Evolutionary conservation across 2,888 invertebrate species (phyloP), one percentile per base, ranked within the genome.

Genomic region (Agonopterix heracliana): DNA sequence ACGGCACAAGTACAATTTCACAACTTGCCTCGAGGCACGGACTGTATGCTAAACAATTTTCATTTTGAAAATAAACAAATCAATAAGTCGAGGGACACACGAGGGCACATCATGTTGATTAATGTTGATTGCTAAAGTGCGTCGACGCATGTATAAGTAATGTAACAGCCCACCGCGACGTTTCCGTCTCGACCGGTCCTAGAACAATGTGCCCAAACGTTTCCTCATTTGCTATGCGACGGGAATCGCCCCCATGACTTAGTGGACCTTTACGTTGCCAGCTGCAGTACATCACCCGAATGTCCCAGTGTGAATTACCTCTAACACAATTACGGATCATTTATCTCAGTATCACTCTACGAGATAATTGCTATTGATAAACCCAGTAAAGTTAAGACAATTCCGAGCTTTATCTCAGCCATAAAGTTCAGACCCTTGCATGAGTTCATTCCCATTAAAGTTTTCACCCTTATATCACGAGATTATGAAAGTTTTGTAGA

Each of bases 81-180:
- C 80, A 79, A 71, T 74, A 64, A 66, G 63, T 67, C 61, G 70
- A 69, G 66, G 63, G 71, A 77, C 80, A 80, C 81, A 76, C 72
- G 73, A 74, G 71, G 72, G 77, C 79, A 79, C 77, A 81, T 80
- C 74, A 74, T 74, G 79, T 78, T 86, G 87, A 87, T 85, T 78
- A 85, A 87, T 87, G 87, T 78, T 87, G 85, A 87, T 88, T 87
- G 84, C 85, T 84, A 81, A 83, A 85, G 80, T 80, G 78, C 81
- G 78, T 79, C 78, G 74, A 74, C 79, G 83, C 81, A 83, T 87
- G 85, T 80, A 87, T 86, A 87, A 85, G 78, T 84, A 86, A 88
- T 85, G 78, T 63, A 68, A 66, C 72, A 78, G 71, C 79, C 79
- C 80, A 76, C 84, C 81, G 69, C 71, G 68, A 71, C 68, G 81